Evolutionary conservation across 2,113 vertebrate species (phyloP).

Genomic region (Crotalus horridus): DNA sequence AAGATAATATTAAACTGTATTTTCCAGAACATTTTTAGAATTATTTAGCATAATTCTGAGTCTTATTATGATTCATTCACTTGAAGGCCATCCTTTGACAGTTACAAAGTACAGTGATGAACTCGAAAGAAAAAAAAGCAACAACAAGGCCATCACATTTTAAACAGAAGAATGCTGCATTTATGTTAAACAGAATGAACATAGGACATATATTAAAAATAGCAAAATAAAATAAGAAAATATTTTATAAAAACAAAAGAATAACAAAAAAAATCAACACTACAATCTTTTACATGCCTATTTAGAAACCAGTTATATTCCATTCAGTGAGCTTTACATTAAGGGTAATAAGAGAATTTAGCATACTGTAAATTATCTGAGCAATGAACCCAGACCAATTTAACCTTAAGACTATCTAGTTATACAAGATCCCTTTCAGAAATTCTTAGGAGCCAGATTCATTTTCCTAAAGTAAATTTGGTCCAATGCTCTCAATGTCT

Average conservation of each 20-base stretch:
- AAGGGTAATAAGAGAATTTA: neutral
- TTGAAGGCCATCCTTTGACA: constrained; percentile 40
- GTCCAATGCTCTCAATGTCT: neutral
- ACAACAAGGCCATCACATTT: neutral
- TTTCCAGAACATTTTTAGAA: constrained; percentile 34
- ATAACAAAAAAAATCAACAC: neutral
- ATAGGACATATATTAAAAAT: neutral
- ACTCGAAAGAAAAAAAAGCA: neutral
- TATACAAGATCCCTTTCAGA: neutral
- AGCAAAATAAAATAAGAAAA: neutral
- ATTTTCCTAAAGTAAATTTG: neutral
- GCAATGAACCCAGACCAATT: neutral
- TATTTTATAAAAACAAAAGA: neutral
- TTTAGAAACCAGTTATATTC: neutral
- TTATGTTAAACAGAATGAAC: constrained; percentile 12
- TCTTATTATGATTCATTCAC: constrained; percentile 44
- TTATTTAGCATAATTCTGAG: constrained; percentile 6
- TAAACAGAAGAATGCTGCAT: neutral
- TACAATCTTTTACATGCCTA: neutral
- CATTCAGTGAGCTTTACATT: neutral
- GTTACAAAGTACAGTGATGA: constrained; percentile 26
- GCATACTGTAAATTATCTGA: neutral
- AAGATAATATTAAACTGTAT: constrained; percentile 4
- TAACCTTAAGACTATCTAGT: neutral
- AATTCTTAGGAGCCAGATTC: neutral